Conservation (phyloP, 2,888 invertebrate species). For the Dexiosoma caninum region DNA sequence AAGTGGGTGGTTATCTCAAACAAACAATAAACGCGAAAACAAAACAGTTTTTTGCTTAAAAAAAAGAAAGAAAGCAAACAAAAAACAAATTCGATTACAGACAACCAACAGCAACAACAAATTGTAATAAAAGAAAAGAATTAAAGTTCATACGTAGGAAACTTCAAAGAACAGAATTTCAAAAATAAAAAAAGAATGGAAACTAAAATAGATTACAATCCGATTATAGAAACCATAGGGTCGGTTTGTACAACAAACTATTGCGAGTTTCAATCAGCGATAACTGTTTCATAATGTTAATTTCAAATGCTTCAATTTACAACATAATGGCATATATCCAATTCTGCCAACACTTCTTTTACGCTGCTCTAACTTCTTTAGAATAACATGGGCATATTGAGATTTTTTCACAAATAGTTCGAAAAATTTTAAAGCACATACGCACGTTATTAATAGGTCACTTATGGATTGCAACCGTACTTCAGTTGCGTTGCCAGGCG, state of each 20-base stretch:
- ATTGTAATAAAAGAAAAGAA: conserved; percentile 23
- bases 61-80: conserved; percentile 3
- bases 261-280: conserved; percentile 6
- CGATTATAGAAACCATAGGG: conserved; percentile 29
- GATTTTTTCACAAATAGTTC: too few relatives aligned
- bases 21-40: conserved; percentile 39
- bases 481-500: too few relatives aligned
- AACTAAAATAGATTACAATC: conserved; percentile 42
- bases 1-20: conserved; percentile 50
- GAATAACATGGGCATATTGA: too few relatives aligned
- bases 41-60: conserved; percentile 13
- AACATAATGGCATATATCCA: background rate
- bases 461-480: too few relatives aligned
- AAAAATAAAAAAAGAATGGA: conserved; percentile 10
- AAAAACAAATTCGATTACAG: conserved; percentile 43
- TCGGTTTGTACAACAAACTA: background rate
- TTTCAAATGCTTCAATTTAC: background rate
- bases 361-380: too few relatives aligned
- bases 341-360: too few relatives aligned
- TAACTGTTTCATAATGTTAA: conserved; percentile 31
- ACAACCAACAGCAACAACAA: conserved; percentile 22
- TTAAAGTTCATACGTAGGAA: conserved; percentile 6
- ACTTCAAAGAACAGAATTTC: conserved; percentile 27
- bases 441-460: too few relatives aligned
- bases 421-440: too few relatives aligned